Conservation (phyloP, 2,888 invertebrate genomes). For the Leucophenga maculata region DNA sequence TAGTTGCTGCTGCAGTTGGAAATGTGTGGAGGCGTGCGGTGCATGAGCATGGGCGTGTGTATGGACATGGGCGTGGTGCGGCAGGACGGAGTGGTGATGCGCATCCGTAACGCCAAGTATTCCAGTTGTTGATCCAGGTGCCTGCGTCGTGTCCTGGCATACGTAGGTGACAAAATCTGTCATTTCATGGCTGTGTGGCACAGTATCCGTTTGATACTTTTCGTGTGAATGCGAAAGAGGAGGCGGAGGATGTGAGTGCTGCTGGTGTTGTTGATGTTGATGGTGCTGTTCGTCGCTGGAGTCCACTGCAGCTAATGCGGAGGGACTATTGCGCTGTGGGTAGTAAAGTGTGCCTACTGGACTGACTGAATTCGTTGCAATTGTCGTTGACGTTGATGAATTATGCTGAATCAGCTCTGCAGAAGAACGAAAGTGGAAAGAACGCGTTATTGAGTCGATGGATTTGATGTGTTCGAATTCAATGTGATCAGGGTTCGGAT, state of each 20-base stretch:
- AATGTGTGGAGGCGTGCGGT: slow-evolving; percentile 48
- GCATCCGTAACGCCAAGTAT: slow-evolving; percentile 5
- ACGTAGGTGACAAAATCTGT: slow-evolving; percentile 98
- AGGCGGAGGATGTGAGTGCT: slow-evolving; percentile 45
- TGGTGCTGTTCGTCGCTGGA: slow-evolving; percentile 61
- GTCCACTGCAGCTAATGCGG: slow-evolving; percentile 38
- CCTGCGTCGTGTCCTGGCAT: slow-evolving; percentile 85
- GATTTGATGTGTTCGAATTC: no score
- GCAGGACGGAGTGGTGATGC: slow-evolving; percentile 40
- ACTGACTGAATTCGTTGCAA: slow-evolving; percentile 74
- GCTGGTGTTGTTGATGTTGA: slow-evolving; percentile 37
- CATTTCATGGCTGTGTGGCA: slow-evolving; percentile 86
- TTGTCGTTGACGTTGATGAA: slow-evolving; percentile 64
- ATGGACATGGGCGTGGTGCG: slow-evolving; percentile 21
- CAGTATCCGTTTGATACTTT: slow-evolving; percentile 73
- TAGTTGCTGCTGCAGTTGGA: slow-evolving; percentile 51
- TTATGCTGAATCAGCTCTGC: slow-evolving; percentile 73
- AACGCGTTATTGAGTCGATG: no score
- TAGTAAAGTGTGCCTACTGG: slow-evolving; percentile 75
- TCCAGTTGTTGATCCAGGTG: slow-evolving; percentile 66
- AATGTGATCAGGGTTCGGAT: not conserved
- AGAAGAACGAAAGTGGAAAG: not conserved
- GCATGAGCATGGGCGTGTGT: slow-evolving; percentile 39
- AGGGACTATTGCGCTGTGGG: slow-evolving; percentile 68
- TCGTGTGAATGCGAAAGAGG: slow-evolving; percentile 45